Percentiles rank a stretch among this genome's conserved stretches.
These are phyloP conservation scores for Tenebrio molitor DNA, from an alignment of 1,140 invertebrate species.

Conservation along the genomic window DNA sequence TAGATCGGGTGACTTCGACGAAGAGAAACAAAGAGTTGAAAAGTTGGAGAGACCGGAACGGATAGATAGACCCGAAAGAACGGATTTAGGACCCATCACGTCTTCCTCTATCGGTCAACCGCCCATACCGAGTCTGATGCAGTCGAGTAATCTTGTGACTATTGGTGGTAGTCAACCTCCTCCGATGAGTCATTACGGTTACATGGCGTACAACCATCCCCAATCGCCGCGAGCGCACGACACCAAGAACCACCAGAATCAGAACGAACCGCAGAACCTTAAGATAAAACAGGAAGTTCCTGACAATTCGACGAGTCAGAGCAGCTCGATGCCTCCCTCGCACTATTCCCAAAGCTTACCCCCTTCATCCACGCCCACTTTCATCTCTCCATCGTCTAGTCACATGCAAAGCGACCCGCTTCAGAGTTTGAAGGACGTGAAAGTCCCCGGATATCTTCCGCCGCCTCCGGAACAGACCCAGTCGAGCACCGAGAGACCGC, in stretches of 20 bases:
- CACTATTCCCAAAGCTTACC: constrained; percentile 46
- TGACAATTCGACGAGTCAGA: constrained; percentile 59
- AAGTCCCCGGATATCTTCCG: constrained; percentile 81
- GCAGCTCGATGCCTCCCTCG: constrained; percentile 28
- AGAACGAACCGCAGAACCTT: constrained; percentile 80
- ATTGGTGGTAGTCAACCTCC: constrained; percentile 67
- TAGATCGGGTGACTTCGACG: constrained; percentile 57
- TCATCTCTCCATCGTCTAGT: constrained; percentile 52
- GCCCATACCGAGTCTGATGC: constrained; percentile 69
- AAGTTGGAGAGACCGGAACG: constrained; percentile 66
- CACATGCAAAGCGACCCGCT: constrained; percentile 73
- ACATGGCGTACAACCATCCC: constrained; percentile 64
- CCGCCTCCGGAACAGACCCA: constrained; percentile 51
- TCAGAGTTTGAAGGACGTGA: constrained; percentile 84
- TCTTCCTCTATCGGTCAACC: constrained; percentile 69
- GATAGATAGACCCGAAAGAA: constrained; percentile 66
- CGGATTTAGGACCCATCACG: constrained; percentile 60
- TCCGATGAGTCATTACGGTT: constrained; percentile 68
- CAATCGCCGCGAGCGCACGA: background rate
- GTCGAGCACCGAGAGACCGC: constrained; percentile 50
- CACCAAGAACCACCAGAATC: constrained; percentile 52
- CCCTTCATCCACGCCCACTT: constrained; percentile 40
- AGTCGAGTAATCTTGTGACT: constrained; percentile 70
- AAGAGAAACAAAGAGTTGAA: constrained; percentile 64
- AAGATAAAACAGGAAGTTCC: constrained; percentile 84